These are phyloP conservation scores for Rhagoletis pomonella DNA, from an alignment of 1,140 invertebrate genomes.

Conservation along the genomic window DNA sequence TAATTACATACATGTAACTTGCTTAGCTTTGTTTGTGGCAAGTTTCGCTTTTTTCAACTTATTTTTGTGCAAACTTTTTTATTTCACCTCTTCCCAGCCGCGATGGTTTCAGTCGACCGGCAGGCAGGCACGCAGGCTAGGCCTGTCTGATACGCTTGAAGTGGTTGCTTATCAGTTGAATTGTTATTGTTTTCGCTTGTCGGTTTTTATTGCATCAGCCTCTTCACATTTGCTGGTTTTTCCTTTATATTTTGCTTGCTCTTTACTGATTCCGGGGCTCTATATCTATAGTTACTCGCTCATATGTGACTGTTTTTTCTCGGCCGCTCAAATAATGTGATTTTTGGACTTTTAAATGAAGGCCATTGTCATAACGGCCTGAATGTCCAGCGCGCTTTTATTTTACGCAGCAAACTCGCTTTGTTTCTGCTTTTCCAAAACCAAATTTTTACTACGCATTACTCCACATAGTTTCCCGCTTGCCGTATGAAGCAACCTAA, in stretches of 20 bases:
- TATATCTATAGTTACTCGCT: too few species aligned
- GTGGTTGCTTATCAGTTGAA: conserved; percentile 43
- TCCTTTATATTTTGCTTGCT: neutral
- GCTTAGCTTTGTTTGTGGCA: conserved; percentile 23
- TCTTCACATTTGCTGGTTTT: neutral
- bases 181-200: conserved; percentile 24
- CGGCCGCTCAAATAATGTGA: neutral
- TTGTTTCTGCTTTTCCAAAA: neutral
- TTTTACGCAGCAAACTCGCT: neutral
- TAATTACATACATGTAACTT: neutral
- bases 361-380: neutral
- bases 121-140: neutral
- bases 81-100: neutral
- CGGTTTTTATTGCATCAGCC: neutral
- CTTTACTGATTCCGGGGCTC: too few species aligned
- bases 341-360: neutral
- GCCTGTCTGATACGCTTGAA: conserved; percentile 16
- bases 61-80: conserved; percentile 13
- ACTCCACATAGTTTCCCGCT: neutral
- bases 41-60: conserved; percentile 17
- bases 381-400: neutral
- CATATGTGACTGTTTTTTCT: neutral
- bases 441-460: neutral
- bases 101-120: too few species aligned
- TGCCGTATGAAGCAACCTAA: neutral